Percentiles rank a stretch among this genome's conserved stretches.
phyloP scores from a whole-genome alignment of 2,113 vertebrate species.

The Propithecus coquereli region DNA sequence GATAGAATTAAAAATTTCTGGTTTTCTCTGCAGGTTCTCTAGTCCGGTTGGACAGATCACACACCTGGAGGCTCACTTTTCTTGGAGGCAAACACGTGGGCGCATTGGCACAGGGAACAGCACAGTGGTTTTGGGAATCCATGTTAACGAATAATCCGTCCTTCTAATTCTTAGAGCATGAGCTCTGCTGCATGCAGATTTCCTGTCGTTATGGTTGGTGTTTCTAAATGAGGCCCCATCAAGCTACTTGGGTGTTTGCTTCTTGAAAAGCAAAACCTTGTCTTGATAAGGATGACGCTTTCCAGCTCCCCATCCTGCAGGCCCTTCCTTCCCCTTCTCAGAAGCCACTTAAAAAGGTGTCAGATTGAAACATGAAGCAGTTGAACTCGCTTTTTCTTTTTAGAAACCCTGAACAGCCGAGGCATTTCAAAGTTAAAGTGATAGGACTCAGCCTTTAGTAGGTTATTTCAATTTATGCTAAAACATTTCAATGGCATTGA shows the following conservation, averaged over 20 bases:
- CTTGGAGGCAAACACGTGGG: background rate
- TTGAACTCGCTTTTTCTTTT: background rate
- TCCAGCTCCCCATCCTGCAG: background rate
- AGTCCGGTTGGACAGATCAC: background rate
- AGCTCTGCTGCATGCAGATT: background rate
- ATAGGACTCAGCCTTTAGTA: background rate
- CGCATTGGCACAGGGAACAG: background rate
- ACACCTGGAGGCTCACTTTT: background rate
- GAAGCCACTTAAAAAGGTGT: background rate
- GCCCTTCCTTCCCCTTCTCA: background rate
- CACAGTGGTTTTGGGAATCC: background rate
- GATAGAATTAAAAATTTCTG: background rate
- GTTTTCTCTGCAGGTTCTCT: background rate
- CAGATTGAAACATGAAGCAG: background rate
- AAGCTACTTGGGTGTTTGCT: background rate
- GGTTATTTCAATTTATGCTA: background rate
- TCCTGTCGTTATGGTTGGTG: background rate
- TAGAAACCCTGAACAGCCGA: background rate
- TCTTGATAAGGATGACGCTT: background rate
- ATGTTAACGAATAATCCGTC: background rate
- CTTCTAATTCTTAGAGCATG: background rate
- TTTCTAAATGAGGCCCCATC: background rate
- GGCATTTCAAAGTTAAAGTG: background rate
- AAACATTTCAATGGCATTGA: background rate
- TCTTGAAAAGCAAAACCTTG: background rate